phyloP scores from a whole-genome alignment of 2,797 vertebrate species.

The Hipposideros larvatus region DNA sequence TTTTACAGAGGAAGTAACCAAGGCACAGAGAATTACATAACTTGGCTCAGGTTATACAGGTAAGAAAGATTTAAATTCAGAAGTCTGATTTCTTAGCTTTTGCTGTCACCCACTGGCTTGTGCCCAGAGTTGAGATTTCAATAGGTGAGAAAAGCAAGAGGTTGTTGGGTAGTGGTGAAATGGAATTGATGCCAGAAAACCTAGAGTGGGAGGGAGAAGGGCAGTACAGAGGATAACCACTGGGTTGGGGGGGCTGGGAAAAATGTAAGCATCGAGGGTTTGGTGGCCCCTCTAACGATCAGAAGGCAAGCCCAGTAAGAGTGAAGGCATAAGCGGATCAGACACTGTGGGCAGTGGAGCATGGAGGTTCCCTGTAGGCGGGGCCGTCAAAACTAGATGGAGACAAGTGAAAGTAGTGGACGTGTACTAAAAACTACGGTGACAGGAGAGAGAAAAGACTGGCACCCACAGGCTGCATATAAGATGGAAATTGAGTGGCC shows the following conservation, averaged over 20 bases:
- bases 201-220: too few species aligned
- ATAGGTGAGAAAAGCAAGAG: background rate
- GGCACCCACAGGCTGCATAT: background rate
- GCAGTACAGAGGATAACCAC: background rate
- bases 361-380: fast-evolving
- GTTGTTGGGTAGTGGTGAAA: fast-evolving
- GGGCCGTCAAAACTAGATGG: background rate
- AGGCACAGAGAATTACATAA: background rate
- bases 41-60: background rate
- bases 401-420: background rate
- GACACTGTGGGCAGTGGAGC: background rate
- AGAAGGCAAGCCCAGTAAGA: background rate
- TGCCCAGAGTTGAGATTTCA: background rate
- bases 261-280: background rate
- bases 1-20: background rate
- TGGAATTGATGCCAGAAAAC: background rate
- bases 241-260: background rate
- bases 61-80: background rate
- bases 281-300: background rate
- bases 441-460: background rate
- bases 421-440: background rate
- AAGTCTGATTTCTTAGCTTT: slow-evolving; percentile 12
- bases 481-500: background rate
- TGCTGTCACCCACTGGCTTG: background rate
- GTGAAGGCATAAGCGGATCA: background rate